Conservation (phyloP, 2,113 vertebrate species). For the Ariopsis seemanni region DNA sequence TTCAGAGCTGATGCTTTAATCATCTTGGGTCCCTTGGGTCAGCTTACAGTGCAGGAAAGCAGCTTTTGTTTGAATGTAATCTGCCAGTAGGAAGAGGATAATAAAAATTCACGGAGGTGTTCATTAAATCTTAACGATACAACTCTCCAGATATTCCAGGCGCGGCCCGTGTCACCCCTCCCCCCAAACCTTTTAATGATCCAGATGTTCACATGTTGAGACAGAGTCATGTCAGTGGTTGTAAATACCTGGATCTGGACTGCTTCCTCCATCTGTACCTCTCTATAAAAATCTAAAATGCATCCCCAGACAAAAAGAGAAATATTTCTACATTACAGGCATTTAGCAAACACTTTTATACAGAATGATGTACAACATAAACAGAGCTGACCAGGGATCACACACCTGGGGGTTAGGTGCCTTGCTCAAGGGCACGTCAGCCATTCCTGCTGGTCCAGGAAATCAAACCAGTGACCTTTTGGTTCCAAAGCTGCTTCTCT, state of each 20-base stretch:
- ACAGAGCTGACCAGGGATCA: too few species aligned
- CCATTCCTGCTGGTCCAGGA: too few species aligned
- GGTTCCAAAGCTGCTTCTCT: too few species aligned
- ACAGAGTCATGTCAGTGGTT: not conserved
- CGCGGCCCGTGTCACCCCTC: conserved; percentile 11
- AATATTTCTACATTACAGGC: too few species aligned
- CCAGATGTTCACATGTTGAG: conserved; percentile 35
- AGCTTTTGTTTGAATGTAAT: conserved; percentile 57
- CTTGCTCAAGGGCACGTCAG: too few species aligned
- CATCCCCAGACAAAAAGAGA: too few species aligned
- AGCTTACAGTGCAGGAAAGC: conserved; percentile 49
- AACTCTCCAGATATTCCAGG: conserved; percentile 46
- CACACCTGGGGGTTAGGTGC: too few species aligned
- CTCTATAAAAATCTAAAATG: not conserved
- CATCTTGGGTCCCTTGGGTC: conserved; percentile 50
- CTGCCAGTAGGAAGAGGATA: conserved; percentile 50
- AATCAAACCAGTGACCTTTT: too few species aligned
- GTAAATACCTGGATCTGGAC: not conserved
- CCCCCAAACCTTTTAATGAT: not conserved
- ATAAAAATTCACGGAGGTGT: conserved; percentile 59
- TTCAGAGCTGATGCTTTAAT: conserved; percentile 49
- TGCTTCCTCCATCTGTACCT: not conserved
- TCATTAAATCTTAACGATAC: conserved; percentile 58
- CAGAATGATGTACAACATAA: too few species aligned
- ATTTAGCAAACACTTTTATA: too few species aligned